Percentiles rank a stretch among this genome's conserved stretches.
These are phyloP conservation scores for Leptocoma aspasia DNA, from an alignment of 2,113 vertebrate species.

Conservation along the genomic window DNA sequence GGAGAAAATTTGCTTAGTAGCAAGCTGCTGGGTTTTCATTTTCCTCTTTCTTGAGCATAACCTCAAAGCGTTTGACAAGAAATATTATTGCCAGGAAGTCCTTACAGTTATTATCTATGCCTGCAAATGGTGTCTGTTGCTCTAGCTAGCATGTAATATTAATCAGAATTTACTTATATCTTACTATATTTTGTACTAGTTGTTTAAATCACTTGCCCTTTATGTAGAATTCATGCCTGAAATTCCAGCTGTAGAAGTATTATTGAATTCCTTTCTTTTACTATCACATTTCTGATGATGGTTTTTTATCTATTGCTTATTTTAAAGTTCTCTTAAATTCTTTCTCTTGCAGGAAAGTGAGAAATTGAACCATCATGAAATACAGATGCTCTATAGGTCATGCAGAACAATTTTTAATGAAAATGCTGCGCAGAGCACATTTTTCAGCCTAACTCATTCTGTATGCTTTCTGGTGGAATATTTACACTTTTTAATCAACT, in stretches of 20 bases:
- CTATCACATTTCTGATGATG: not conserved
- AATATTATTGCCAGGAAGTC: not conserved
- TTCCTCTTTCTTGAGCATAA: not conserved
- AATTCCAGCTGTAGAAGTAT: not conserved
- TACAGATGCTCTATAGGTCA: not conserved
- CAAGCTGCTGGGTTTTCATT: not conserved
- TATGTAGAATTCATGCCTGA: not conserved
- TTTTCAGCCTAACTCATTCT: not conserved
- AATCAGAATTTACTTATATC: not conserved
- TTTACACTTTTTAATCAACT: not conserved
- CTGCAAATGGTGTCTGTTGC: not conserved
- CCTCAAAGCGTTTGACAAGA: not conserved
- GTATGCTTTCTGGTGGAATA: not conserved
- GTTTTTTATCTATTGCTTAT: not conserved
- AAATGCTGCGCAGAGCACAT: not conserved
- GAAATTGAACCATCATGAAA: not conserved
- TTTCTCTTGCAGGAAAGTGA: not conserved
- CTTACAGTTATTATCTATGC: not conserved
- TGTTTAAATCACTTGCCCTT: not conserved
- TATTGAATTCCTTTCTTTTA: not conserved
- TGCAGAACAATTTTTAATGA: not conserved
- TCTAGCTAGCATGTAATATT: not conserved
- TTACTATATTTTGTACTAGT: not conserved
- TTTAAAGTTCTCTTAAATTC: not conserved
- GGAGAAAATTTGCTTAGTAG: not conserved